Percentiles rank a stretch among this genome's conserved stretches.
These are phyloP conservation scores for Lasioglossum pauxillum DNA, from an alignment of 2,888 invertebrate species.

Conservation along the genomic window DNA sequence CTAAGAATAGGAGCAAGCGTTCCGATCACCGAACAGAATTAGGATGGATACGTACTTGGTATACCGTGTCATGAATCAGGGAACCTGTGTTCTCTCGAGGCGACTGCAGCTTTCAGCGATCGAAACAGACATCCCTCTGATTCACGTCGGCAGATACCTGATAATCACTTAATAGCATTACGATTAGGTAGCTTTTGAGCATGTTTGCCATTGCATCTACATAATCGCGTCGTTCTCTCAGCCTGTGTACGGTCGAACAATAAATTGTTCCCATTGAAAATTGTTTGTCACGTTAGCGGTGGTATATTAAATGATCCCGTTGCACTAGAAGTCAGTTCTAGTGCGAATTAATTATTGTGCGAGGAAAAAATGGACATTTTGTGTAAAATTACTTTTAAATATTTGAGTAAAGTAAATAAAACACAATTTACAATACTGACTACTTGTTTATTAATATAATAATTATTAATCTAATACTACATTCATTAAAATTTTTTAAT, in stretches of 20 bases:
- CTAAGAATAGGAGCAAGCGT: neutral
- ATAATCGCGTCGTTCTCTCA: slow-evolving; percentile 26
- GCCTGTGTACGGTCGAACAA: neutral
- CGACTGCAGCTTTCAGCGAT: neutral
- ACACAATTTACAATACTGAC: too few relatives aligned
- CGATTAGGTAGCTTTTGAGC: slow-evolving; percentile 28
- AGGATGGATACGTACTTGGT: neutral
- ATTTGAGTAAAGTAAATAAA: too few relatives aligned
- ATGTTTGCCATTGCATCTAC: slow-evolving; percentile 21
- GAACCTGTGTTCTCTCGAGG: neutral
- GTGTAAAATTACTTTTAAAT: too few relatives aligned
- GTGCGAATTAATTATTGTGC: too few relatives aligned
- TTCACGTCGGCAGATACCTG: slow-evolving; percentile 23
- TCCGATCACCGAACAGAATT: neutral
- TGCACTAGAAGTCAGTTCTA: too few relatives aligned
- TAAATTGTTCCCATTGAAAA: slow-evolving; percentile 12
- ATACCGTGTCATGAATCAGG: neutral
- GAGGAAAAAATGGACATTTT: too few relatives aligned
- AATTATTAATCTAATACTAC: too few relatives aligned
- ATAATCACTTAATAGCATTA: slow-evolving; percentile 49
- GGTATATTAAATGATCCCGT: neutral
- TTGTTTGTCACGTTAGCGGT: neutral
- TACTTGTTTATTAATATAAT: too few relatives aligned
- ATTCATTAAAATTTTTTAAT: too few relatives aligned
- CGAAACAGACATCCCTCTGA: slow-evolving; percentile 32